Percentiles rank a stretch among this genome's conserved stretches.
Conservation (phyloP, 2,888 invertebrate species). For the Eilema caniola region DNA sequence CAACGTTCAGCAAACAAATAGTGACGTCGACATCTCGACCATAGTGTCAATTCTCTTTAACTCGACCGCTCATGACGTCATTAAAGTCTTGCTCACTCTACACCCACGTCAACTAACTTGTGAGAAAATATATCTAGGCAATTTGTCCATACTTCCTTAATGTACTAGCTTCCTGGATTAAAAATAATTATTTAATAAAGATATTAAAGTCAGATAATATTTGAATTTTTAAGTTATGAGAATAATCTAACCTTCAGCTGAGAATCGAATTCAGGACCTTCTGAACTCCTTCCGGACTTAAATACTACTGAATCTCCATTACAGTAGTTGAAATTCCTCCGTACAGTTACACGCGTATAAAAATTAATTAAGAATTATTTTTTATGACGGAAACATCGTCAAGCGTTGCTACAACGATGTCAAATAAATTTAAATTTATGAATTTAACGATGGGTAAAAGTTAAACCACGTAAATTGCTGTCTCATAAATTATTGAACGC, state of each 20-base stretch:
- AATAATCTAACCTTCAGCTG: not conserved
- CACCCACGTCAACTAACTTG: constrained; percentile 9
- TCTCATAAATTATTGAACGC: not conserved
- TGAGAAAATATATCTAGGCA: constrained; percentile 11
- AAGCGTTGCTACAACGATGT: not conserved
- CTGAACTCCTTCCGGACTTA: not conserved
- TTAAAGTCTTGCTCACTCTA: not conserved
- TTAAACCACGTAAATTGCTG: not conserved
- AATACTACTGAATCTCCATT: not conserved
- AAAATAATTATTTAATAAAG: constrained; percentile 3
- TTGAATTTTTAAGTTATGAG: constrained; percentile 3
- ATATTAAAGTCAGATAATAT: constrained; percentile 2
- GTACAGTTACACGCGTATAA: not conserved
- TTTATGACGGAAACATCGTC: constrained; percentile 5
- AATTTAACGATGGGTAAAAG: not conserved
- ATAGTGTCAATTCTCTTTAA: constrained; percentile 18
- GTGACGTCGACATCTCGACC: not conserved
- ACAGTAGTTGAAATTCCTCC: not conserved
- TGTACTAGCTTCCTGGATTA: constrained; percentile 8
- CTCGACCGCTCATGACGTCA: constrained; percentile 7
- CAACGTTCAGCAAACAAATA: constrained; percentile 6
- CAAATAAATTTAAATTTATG: constrained; percentile 5
- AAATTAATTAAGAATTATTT: not conserved
- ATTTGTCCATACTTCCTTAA: constrained; percentile 12
- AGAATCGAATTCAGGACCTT: constrained; percentile 1